Conservation (phyloP, 2,888 invertebrate species). For the Parasteatoda lunata region DNA sequence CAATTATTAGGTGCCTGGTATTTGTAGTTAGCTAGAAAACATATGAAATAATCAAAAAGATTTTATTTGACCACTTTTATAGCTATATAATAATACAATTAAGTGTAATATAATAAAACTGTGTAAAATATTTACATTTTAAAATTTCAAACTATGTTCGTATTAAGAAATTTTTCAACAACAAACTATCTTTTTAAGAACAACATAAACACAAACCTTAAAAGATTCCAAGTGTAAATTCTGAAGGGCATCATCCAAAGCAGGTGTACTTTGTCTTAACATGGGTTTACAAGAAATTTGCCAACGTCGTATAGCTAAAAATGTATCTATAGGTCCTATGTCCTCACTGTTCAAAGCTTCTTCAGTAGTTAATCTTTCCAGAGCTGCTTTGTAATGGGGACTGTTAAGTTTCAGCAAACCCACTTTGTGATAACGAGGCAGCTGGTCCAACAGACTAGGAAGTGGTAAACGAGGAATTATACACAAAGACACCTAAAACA, state of each 20-base stretch:
- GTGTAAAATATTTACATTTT: not conserved
- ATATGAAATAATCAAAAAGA: too few species aligned
- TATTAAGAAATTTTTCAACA: too few species aligned
- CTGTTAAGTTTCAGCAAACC: slow-evolving; percentile 78
- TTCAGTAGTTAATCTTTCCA: slow-evolving; percentile 77
- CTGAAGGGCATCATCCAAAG: slow-evolving; percentile 75
- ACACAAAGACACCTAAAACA: slow-evolving; percentile 79
- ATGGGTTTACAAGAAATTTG: slow-evolving; percentile 76
- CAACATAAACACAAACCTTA: slow-evolving; percentile 70
- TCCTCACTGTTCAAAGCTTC: slow-evolving; percentile 75
- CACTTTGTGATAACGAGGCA: slow-evolving; percentile 80
- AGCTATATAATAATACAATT: too few species aligned
- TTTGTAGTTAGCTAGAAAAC: too few species aligned
- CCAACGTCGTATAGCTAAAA: slow-evolving; percentile 79
- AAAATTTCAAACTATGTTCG: not conserved
- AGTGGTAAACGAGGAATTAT: slow-evolving; percentile 78
- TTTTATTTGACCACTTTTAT: too few species aligned
- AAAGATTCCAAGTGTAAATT: slow-evolving; percentile 76
- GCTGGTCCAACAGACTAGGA: slow-evolving; percentile 77
- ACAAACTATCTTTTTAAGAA: not conserved
- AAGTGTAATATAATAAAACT: not conserved
- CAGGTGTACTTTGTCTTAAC: slow-evolving; percentile 71
- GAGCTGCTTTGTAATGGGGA: slow-evolving; percentile 77
- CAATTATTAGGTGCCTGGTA: too few species aligned
- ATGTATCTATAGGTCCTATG: slow-evolving; percentile 78